A percentile compares a stretch with the other conserved stretches of the same genome.
phyloP scores from a whole-genome alignment of 2,113 vertebrate species.

The Arothron firmamentum region DNA sequence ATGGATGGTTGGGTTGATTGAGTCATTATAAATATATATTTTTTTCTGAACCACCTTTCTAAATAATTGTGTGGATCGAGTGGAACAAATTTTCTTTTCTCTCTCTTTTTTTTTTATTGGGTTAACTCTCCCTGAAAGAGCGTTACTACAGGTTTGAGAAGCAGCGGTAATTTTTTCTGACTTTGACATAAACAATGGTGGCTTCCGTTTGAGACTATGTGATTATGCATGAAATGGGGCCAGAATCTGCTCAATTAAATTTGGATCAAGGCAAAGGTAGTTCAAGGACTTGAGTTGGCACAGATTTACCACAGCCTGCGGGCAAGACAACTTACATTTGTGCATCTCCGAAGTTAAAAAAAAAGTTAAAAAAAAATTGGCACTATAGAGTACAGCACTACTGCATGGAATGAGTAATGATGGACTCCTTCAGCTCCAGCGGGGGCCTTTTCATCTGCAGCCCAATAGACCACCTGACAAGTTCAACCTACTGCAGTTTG shows the following conservation, averaged over 20 bases:
- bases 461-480: conserved; percentile 40
- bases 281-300: conserved; percentile 49
- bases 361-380: background rate
- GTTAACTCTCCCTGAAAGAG: conserved; percentile 12
- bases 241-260: conserved; percentile 42
- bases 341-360: conserved; percentile 34
- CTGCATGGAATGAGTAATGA: conserved; percentile 14
- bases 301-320: conserved; percentile 26
- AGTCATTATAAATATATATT: too few relatives aligned
- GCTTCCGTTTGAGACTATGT: conserved; percentile 17
- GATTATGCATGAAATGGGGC: conserved; percentile 32
- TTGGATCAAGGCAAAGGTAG: conserved; percentile 36
- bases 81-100: too few relatives aligned
- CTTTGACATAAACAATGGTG: conserved; percentile 20
- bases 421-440: conserved; percentile 6
- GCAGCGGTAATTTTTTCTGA: conserved; percentile 23
- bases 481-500: conserved; percentile 23
- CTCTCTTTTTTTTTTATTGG: background rate
- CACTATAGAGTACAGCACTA: conserved; percentile 1
- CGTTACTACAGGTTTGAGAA: conserved; percentile 22
- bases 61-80: too few relatives aligned
- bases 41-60: too few relatives aligned
- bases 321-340: conserved; percentile 37
- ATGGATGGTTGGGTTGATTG: too few relatives aligned
- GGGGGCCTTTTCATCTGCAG: conserved; percentile 33